Evolutionary conservation across 2,113 vertebrate genomes (phyloP).

Genomic region (Anser brachyrhynchus): DNA sequence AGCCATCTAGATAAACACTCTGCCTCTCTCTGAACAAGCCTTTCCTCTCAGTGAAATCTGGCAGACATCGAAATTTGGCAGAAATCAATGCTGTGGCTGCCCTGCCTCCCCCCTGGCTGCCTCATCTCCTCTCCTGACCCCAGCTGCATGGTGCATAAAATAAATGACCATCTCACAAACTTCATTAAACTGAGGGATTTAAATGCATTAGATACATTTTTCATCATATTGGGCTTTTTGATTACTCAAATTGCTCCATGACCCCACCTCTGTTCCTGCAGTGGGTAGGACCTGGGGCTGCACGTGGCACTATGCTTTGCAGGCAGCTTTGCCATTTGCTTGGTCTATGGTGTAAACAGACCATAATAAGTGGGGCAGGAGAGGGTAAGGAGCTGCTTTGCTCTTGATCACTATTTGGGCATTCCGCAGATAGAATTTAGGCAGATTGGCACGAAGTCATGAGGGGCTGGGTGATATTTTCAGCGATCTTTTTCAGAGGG

Average conservation of each 20-base stretch:
- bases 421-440: background rate
- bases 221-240: background rate
- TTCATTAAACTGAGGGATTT: background rate
- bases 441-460: background rate
- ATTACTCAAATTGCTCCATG: background rate
- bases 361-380: background rate
- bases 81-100: background rate
- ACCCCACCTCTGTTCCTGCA: background rate
- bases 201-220: background rate
- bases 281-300: background rate
- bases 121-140: background rate
- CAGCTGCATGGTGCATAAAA: background rate
- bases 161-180: background rate
- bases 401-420: background rate
- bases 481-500: background rate
- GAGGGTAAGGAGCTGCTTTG: background rate
- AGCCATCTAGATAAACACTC: background rate
- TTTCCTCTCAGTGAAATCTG: background rate
- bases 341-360: background rate
- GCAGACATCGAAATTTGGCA: background rate
- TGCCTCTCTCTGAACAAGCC: background rate
- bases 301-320: background rate
- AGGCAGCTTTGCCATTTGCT: background rate
- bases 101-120: background rate
- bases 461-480: background rate